These are phyloP conservation scores for Tipula confusa DNA, from an alignment of 2,888 invertebrate species.

Conservation along the genomic window DNA sequence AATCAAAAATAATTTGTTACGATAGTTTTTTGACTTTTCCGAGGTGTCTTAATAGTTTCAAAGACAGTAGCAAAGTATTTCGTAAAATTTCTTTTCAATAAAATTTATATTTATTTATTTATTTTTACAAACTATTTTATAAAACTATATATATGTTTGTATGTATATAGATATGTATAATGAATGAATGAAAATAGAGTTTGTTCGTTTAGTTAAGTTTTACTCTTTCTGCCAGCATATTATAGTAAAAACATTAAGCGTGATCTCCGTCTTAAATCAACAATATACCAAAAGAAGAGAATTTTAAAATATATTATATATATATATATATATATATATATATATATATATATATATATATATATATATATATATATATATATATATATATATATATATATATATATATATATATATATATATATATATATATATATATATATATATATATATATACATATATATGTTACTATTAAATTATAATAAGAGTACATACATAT, in stretches of 20 bases:
- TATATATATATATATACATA: too few species aligned
- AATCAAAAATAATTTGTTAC: not conserved
- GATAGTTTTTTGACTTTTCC: not conserved
- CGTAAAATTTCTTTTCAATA: slow-evolving; percentile 21
- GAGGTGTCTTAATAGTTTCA: slow-evolving; percentile 15
- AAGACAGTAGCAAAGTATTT: slow-evolving; percentile 30
- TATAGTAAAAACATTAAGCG: not conserved
- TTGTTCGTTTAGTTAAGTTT: not conserved
- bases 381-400: too few species aligned
- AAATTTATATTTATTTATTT: not conserved
- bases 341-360: too few species aligned
- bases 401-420: too few species aligned
- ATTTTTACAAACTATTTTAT: too few species aligned
- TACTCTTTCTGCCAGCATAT: not conserved
- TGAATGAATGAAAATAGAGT: not conserved
- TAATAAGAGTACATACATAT: too few species aligned
- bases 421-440: too few species aligned
- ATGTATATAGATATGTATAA: not conserved
- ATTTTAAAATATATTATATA: not conserved
- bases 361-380: too few species aligned
- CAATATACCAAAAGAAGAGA: not conserved
- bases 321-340: too few species aligned
- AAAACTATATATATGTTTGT: too few species aligned
- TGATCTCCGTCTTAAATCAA: not conserved
- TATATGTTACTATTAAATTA: not conserved